Evolutionary conservation across 92 coral and sea anemone species (phyloP).

Genomic region (Zoanthus sansibaricus): DNA sequence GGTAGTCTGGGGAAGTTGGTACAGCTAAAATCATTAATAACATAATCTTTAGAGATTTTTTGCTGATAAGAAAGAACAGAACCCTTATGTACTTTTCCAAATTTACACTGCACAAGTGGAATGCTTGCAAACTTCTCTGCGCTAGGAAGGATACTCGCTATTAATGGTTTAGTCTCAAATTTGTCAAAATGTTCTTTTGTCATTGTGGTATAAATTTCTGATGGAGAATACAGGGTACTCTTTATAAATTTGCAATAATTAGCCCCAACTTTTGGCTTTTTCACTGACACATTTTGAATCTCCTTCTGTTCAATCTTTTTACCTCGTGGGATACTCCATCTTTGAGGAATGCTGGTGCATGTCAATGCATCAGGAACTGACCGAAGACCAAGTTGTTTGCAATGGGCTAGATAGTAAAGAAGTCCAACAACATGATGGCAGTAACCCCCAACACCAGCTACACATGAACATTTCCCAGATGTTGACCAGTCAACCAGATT

Average conservation of each 20-base stretch:
- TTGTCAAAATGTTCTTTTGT: slow-evolving; percentile 49
- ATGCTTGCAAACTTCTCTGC: slow-evolving; percentile 17
- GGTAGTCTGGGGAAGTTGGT: slow-evolving; percentile 55
- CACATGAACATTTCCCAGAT: slow-evolving; percentile 64
- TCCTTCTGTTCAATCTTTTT: slow-evolving; percentile 47
- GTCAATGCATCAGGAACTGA: slow-evolving; percentile 66
- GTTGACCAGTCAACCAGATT: slow-evolving; percentile 11
- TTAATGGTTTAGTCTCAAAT: slow-evolving; percentile 35
- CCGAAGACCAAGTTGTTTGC: slow-evolving; percentile 61
- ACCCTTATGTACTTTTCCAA: slow-evolving; percentile 62
- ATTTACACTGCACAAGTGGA: slow-evolving; percentile 54
- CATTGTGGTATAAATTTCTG: slow-evolving; percentile 28
- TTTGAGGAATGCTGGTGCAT: slow-evolving; percentile 64
- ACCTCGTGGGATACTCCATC: slow-evolving; percentile 67
- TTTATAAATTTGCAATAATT: slow-evolving; percentile 46
- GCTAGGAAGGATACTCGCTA: slow-evolving; percentile 42
- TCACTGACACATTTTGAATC: slow-evolving; percentile 46
- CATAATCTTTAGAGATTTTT: slow-evolving; percentile 51
- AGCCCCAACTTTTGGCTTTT: slow-evolving; percentile 34
- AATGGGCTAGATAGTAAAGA: slow-evolving; percentile 57
- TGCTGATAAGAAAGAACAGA: slow-evolving; percentile 66
- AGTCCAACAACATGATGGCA: slow-evolving; percentile 67
- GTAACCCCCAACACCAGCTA: slow-evolving; percentile 67
- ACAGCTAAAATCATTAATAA: slow-evolving; percentile 63
- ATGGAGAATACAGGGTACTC: slow-evolving; percentile 66